These are phyloP conservation scores for Drosophila niveifrons DNA, from an alignment of 2,888 invertebrate genomes.

Conservation along the genomic window DNA sequence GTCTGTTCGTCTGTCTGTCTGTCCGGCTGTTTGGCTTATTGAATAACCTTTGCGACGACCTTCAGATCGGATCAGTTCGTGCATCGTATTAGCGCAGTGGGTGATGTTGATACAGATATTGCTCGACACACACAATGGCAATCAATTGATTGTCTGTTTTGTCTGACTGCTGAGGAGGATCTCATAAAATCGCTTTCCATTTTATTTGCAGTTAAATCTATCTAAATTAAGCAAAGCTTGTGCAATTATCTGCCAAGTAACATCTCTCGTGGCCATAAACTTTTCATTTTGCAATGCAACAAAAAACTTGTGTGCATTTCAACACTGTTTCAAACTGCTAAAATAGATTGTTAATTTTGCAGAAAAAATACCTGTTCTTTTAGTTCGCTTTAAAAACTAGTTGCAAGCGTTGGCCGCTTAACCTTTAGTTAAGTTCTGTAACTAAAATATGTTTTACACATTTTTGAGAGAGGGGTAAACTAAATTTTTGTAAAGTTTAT, in stretches of 20 bases:
- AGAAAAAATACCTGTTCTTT: neutral
- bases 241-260: neutral
- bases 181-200: conserved; percentile 30
- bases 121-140: conserved; percentile 14
- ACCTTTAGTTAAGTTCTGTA: neutral
- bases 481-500: neutral
- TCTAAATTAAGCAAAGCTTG: neutral
- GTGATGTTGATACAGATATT: conserved; percentile 41
- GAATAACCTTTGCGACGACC: conserved; percentile 37
- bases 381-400: conserved; percentile 1
- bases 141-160: conserved; percentile 34
- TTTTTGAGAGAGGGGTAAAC: neutral
- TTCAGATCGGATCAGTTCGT: conserved; percentile 22
- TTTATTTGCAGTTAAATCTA: conserved; percentile 8
- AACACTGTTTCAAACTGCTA: conserved; percentile 1
- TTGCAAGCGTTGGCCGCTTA: neutral
- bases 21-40: conserved; percentile 22
- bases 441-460: neutral
- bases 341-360: neutral
- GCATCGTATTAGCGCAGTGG: conserved; percentile 34
- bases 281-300: conserved; percentile 5
- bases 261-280: neutral
- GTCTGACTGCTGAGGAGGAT: conserved; percentile 6
- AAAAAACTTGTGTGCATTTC: neutral
- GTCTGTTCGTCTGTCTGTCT: neutral